These are phyloP conservation scores for Podarcis siculus DNA, from an alignment of 2,797 vertebrate genomes.

Conservation along the genomic window DNA sequence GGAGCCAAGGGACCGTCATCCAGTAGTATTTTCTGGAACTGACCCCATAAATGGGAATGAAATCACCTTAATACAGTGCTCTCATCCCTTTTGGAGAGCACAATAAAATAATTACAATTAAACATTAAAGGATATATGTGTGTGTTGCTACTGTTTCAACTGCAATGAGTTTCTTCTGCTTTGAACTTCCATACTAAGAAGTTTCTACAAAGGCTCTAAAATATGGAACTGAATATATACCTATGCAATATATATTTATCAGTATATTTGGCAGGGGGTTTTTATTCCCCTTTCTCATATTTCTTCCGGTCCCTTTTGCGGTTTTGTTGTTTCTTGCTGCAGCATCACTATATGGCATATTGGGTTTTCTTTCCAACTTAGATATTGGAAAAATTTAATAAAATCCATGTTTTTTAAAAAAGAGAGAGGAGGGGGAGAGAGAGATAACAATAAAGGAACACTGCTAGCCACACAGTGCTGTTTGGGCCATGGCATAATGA, in stretches of 20 bases:
- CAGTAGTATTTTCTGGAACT: too few species aligned
- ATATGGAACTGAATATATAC: too few species aligned
- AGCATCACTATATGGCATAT: not conserved
- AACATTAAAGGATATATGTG: too few species aligned
- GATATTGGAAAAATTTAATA: not conserved
- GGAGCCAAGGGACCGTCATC: too few species aligned
- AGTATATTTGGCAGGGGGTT: not conserved
- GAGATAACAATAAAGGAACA: not conserved
- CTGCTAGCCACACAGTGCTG: not conserved
- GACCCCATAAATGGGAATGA: too few species aligned
- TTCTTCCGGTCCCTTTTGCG: too few species aligned
- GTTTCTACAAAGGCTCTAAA: not conserved
- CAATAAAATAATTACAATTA: too few species aligned
- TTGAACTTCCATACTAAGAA: not conserved
- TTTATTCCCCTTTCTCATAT: not conserved
- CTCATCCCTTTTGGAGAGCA: too few species aligned
- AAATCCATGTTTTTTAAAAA: not conserved
- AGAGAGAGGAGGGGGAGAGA: too few species aligned
- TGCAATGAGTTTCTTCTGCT: not conserved
- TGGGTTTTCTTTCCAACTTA: not conserved
- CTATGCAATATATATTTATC: not conserved
- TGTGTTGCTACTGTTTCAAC: too few species aligned
- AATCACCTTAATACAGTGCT: too few species aligned
- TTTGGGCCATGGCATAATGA: not conserved
- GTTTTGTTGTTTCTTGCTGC: not conserved